phyloP scores from a whole-genome alignment of 2,888 invertebrate genomes.

The Agonopterix arenella region DNA sequence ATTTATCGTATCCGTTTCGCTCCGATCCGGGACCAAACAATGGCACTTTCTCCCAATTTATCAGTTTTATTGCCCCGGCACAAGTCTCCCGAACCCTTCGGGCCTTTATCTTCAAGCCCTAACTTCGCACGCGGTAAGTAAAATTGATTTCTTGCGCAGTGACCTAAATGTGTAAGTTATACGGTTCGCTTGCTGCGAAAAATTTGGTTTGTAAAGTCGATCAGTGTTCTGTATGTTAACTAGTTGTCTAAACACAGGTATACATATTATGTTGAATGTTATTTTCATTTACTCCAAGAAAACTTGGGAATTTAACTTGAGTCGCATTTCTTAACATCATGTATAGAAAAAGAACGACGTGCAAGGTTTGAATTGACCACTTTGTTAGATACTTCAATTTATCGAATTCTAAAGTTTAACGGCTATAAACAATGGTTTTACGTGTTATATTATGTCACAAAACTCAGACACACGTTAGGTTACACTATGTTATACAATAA shows the following conservation, averaged over 20 bases:
- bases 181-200: slow-evolving; percentile 6
- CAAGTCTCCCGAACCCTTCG: slow-evolving; percentile 2
- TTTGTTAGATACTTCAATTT: neutral
- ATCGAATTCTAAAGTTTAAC: neutral
- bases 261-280: neutral
- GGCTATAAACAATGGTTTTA: neutral
- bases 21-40: slow-evolving; percentile 18
- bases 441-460: too few relatives aligned
- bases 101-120: slow-evolving; percentile 8
- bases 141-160: slow-evolving; percentile 18
- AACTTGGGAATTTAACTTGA: too few relatives aligned
- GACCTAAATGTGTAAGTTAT: slow-evolving; percentile 10
- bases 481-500: slow-evolving; percentile 47
- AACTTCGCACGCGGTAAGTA: slow-evolving; percentile 12
- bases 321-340: neutral
- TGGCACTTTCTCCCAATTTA: slow-evolving; percentile 34
- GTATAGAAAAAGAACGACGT: neutral
- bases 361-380: too few relatives aligned
- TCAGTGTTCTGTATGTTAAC: slow-evolving; percentile 1
- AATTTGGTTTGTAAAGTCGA: slow-evolving; percentile 9
- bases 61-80: slow-evolving; percentile 31
- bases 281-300: neutral
- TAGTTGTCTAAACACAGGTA: neutral
- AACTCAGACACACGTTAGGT: slow-evolving; percentile 15
- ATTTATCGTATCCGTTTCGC: slow-evolving; percentile 24